phyloP scores from a whole-genome alignment of 2,113 vertebrate species.

The Symphodus melops region DNA sequence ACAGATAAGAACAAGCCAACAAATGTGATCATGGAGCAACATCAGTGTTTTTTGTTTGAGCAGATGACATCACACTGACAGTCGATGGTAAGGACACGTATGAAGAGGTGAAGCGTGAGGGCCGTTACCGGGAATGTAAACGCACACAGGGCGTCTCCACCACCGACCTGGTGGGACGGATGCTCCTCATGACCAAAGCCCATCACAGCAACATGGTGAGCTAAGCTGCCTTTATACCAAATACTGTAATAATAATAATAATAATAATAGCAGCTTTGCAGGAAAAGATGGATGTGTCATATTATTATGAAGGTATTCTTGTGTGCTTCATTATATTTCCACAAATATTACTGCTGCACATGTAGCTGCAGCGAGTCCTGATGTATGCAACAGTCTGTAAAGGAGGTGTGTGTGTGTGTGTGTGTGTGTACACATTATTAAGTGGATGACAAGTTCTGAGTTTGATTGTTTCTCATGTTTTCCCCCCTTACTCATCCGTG shows the following conservation, averaged over 20 bases:
- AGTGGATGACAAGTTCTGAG: no score
- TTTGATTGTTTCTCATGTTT: background rate
- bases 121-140: constrained; percentile 93
- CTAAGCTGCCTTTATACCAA: background rate
- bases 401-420: background rate
- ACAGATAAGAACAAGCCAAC: background rate
- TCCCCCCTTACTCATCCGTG: constrained; percentile 45
- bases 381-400: no score
- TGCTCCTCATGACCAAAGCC: constrained; percentile 97
- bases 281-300: background rate
- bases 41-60: constrained; percentile 4
- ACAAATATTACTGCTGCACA: no score
- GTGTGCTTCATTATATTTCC: no score
- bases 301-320: background rate
- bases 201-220: constrained; percentile 97
- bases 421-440: background rate
- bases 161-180: constrained; percentile 96
- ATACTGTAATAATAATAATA: no score
- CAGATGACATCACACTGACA: constrained; percentile 97
- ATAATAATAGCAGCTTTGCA: background rate
- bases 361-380: no score
- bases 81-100: constrained; percentile 96
- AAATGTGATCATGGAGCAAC: background rate
- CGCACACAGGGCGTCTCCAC: constrained; percentile 98
- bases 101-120: constrained; percentile 92